Evolutionary conservation across 2,113 vertebrate genomes (phyloP), one percentile per base, ranked within the genome.

Genomic region (Lepisosteus oculatus): DNA sequence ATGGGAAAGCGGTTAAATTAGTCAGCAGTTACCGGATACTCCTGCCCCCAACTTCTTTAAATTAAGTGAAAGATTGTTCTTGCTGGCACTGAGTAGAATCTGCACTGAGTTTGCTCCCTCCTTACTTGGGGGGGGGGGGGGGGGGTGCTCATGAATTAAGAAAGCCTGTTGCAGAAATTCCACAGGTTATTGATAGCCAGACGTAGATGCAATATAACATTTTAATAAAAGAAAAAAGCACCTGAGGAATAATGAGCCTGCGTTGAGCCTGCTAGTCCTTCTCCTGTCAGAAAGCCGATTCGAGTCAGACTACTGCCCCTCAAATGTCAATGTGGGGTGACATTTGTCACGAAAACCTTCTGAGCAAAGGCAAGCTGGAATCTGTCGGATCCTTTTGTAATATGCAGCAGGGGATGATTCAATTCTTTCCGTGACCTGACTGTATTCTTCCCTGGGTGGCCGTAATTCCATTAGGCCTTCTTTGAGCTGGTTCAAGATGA

Each of bases 401-500:
- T 47, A 0, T 55, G 45, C 6, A 29, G 7, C 12, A 8, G 79
- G 78, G 79, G 82, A 76, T 78, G 69, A 84, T 83, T 79, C 78
- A 73, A 79, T 86, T 85, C 84, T 77, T 78, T 79, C 76, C 76
- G 55, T 76, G 76, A 85, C 80, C 75, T 80, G 82, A 78, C 76
- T 79, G 76, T 84, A 78, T 82, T 83, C 78, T 80, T 85, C 80
- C 87, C 87, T 81, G 79, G 76, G 85, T 86, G 87, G 87, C 84
- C 78, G 77, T 85, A 85, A 87, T 85, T 84, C 83, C 80, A 86
- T 87, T 88, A 87, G 67, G 81, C 78, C 73, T 79, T 74, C 83
- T 81, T 72, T 0, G 77, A 84, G 79, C 77, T 81, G 79, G 83
- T 85, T 85, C 83, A 78, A 78, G 78, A 73, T 81, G 74, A 80